Evolutionary conservation across 2,888 invertebrate species (phyloP), one percentile per base, ranked within the genome.

Genomic region (Drosophila engyochracea): DNA sequence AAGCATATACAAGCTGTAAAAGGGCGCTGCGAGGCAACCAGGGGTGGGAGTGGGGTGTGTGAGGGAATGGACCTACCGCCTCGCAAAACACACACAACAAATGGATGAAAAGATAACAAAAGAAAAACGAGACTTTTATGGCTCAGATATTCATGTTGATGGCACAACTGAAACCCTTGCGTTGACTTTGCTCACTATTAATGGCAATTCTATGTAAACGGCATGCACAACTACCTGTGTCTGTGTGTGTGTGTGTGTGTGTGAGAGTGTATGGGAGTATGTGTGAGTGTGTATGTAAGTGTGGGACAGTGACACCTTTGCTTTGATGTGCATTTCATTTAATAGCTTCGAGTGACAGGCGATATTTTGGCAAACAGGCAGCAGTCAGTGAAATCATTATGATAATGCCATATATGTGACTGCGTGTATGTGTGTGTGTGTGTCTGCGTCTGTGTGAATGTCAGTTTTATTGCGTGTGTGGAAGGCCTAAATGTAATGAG

Each of bases 151-250:
- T 70, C 68, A 41, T 69, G 79, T 62, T 73, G 73, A 47, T 79
- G 57, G 60, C 47, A 47, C 54, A 75, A 41, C 55, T 52, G 63
- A 75, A 81, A 81, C 63, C 73, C 67, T 66, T 67, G 61, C 70
- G 68, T 59, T 67, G 52, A 19, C 57, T 53, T 58, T 51, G 39
- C 51, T 25, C 49, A 31, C 51, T 54, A 70, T 70, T 81, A 82
- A 82, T 82, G 81, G 53, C 63, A 76, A 82, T 79, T 81, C 72
- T 82, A 81, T 81, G 81, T 81, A 82, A 82, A 72, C 81, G 55
- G 28, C 47, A n/a, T 59, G 41, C 49, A 54, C n/a, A 31, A 37
- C 39, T 51, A 37, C n/a, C 60, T 60, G 9, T 37, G 12, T 16
- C 7, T 31, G 1, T 41, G 10, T 60, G 51, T 39, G 62, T 22